Base-by-base conservation (phyloP, 2,888 invertebrate species). In the Thecocarcelia acutangulata region DNA sequence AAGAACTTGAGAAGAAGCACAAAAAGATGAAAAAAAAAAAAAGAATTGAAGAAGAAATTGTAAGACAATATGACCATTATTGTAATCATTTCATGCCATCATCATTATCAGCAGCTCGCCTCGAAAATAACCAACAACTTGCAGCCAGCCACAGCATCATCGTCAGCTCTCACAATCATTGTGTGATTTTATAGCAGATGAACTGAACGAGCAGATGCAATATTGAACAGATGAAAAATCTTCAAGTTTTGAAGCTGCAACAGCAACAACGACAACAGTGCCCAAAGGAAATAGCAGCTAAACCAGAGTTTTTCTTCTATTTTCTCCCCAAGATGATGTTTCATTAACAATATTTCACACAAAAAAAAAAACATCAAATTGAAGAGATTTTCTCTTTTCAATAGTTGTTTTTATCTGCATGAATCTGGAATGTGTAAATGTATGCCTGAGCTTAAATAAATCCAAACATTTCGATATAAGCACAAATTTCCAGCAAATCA, bases 1-100 rank as follows among this genome's bases (percentile, higher is more conserved):
- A n/a, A n/a, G n/a, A n/a, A n/a, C n/a, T n/a, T n/a, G n/a, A n/a
- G n/a, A n/a, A n/a, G n/a, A n/a, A n/a, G n/a, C n/a, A n/a, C n/a
- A n/a, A n/a, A n/a, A n/a, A n/a, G n/a, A n/a, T n/a, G n/a, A n/a
- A n/a, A n/a, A n/a, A n/a, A n/a, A n/a, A n/a, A n/a, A n/a, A n/a
- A n/a, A n/a, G n/a, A n/a, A n/a, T n/a, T n/a, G n/a, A n/a, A n/a
- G n/a, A n/a, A 28, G 52, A 37, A 59, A 48, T 8, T n/a, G 52
- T 13, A 28, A 73, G 52, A 28, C 66, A 58, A 66, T 66, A 66
- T 66, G 50, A 33, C 28, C 68, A 76, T 44, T 59, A 61, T 33
- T 33, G 33, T 33, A 33, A 33, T 37, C 3, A 75, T 50, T 54
- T 19, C 13, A 11, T 19, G 54, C 58, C n/a, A 17, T 52, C 66